Percentiles rank a stretch among this genome's conserved stretches.
These are phyloP conservation scores for Tetheella fluctuosa DNA, from an alignment of 2,888 invertebrate species.

Conservation along the genomic window DNA sequence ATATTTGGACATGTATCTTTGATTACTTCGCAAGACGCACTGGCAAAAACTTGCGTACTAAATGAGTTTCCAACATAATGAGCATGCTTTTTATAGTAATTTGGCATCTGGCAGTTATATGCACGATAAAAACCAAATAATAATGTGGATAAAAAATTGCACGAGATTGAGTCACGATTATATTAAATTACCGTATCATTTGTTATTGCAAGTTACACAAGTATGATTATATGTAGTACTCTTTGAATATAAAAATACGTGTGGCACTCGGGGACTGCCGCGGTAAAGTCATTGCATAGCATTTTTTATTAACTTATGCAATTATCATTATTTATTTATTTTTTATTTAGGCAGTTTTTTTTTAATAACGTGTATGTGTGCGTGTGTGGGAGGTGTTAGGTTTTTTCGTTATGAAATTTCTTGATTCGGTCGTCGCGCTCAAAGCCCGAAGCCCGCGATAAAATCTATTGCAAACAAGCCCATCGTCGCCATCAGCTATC, in stretches of 20 bases:
- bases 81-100: not conserved
- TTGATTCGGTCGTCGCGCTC: too few species aligned
- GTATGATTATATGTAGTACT: not conserved
- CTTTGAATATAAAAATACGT: too few species aligned
- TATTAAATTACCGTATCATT: not conserved
- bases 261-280: too few species aligned
- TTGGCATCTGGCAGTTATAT: not conserved
- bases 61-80: constrained; percentile 3
- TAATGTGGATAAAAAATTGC: not conserved
- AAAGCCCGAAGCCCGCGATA: too few species aligned
- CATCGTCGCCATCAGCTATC: not conserved
- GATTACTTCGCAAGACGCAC: not conserved
- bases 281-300: too few species aligned
- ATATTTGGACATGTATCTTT: not conserved
- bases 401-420: too few species aligned
- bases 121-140: not conserved
- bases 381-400: too few species aligned
- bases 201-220: not conserved
- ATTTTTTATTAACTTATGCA: too few species aligned
- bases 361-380: too few species aligned
- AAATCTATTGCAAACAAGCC: not conserved
- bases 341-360: too few species aligned
- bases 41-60: not conserved
- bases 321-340: too few species aligned
- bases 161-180: not conserved